Evolutionary conservation across 1,140 invertebrate genomes (phyloP).

Genomic region (Drosophila arawakana): DNA sequence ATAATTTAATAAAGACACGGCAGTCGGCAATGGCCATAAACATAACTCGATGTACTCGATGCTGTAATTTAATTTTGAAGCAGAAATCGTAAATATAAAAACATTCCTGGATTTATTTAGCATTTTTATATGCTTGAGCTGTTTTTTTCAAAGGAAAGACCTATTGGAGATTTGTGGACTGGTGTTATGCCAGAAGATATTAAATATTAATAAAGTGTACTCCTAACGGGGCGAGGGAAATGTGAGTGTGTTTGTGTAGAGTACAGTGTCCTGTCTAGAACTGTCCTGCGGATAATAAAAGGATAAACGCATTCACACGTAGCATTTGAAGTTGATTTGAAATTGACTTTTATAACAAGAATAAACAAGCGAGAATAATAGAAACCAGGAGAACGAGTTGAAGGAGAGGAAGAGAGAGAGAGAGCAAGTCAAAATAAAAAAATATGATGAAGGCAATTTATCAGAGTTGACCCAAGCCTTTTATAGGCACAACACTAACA

Average conservation of each 20-base stretch:
- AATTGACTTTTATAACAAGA: conserved; percentile 49
- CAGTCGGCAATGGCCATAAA: neutral
- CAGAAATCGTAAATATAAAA: conserved; percentile 13
- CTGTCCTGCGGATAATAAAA: conserved; percentile 35
- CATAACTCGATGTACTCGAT: conserved; percentile 12
- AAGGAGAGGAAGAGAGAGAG: neutral
- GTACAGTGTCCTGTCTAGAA: conserved; percentile 52
- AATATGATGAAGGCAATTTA: conserved; percentile 81
- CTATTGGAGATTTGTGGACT: neutral
- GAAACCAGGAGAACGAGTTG: neutral
- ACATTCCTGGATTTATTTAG: conserved; percentile 13
- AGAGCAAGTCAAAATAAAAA: conserved; percentile 4
- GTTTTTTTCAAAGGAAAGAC: neutral
- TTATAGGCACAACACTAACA: conserved; percentile 54
- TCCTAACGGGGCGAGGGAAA: conserved; percentile 20
- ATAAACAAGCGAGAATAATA: conserved; percentile 19
- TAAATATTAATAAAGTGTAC: conserved; percentile 53
- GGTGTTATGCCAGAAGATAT: conserved; percentile 9
- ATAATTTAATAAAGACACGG: conserved; percentile 20
- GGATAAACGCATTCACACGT: conserved; percentile 38
- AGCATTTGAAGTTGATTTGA: conserved; percentile 38
- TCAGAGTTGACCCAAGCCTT: conserved; percentile 64
- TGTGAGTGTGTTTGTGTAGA: conserved; percentile 31
- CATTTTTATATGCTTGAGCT: conserved; percentile 13
- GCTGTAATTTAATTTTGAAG: conserved; percentile 14